These are phyloP conservation scores for Drosophila azteca DNA, from an alignment of 1,140 invertebrate genomes.

Conservation along the genomic window DNA sequence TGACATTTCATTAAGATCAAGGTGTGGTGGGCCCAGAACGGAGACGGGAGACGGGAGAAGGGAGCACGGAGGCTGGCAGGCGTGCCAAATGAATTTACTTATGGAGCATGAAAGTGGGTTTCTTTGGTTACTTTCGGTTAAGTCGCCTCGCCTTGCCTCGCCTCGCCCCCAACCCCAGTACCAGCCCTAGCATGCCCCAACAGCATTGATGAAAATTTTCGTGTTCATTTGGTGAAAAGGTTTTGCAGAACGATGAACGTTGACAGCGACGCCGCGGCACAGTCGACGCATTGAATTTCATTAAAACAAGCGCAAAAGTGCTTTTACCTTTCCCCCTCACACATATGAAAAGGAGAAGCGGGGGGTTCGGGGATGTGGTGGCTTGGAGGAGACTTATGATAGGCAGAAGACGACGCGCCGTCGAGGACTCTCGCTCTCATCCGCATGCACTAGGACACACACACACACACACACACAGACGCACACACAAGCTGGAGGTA, in stretches of 20 bases:
- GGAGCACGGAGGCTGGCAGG: constrained; percentile 6
- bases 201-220: constrained; percentile 66
- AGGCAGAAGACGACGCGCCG: constrained; percentile 13
- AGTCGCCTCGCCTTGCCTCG: constrained; percentile 4
- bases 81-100: constrained; percentile 78
- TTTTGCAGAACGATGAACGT: constrained; percentile 23
- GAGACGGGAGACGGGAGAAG: too few relatives aligned
- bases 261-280: constrained; percentile 13
- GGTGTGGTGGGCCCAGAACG: constrained; percentile 31
- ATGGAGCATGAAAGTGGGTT: constrained; percentile 81
- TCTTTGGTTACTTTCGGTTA: constrained; percentile 50
- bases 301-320: constrained; percentile 77
- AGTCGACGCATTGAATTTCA: constrained; percentile 73
- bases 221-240: constrained; percentile 75
- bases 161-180: not conserved
- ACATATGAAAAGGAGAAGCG: constrained; percentile 14
- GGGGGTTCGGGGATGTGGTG: too few relatives aligned
- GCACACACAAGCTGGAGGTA: not conserved
- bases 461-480: not conserved
- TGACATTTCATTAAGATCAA: constrained; percentile 82
- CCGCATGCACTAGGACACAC: constrained; percentile 5
- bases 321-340: constrained; percentile 43
- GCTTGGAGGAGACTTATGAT: constrained; percentile 39
- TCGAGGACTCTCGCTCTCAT: constrained; percentile 42
- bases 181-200: constrained; percentile 3